Evolutionary conservation across 2,113 vertebrate genomes (phyloP).

Genomic region (Lipotes vexillifer): DNA sequence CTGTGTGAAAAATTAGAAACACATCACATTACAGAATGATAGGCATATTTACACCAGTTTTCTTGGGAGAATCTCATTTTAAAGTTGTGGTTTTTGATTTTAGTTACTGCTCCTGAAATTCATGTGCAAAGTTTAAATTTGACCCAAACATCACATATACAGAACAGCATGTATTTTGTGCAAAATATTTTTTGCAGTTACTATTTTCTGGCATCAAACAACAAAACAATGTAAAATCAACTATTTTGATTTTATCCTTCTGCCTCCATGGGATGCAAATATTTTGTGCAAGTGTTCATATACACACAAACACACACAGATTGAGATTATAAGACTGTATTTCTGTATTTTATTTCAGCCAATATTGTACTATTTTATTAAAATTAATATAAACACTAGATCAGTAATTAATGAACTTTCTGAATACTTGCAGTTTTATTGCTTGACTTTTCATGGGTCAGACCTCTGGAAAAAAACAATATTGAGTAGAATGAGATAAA

Average conservation of each 20-base stretch:
- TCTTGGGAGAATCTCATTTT: background rate
- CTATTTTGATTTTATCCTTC: background rate
- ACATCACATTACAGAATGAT: conserved; percentile 28
- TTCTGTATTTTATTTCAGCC: background rate
- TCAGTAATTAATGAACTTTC: background rate
- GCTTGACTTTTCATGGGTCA: background rate
- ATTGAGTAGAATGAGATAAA: background rate
- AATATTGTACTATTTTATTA: background rate
- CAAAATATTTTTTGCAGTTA: background rate
- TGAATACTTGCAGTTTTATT: background rate
- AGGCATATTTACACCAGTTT: conserved; percentile 16
- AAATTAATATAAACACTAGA: background rate
- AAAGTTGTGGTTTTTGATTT: background rate
- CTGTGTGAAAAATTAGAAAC: conserved; percentile 62
- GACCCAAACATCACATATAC: background rate
- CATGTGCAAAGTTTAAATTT: background rate
- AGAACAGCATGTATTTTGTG: background rate
- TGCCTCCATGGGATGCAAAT: background rate
- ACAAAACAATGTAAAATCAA: background rate
- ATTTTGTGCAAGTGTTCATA: background rate
- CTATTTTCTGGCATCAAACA: background rate
- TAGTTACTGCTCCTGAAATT: background rate
- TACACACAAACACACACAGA: background rate
- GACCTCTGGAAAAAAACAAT: background rate
- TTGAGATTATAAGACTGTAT: background rate